Base-by-base conservation (phyloP, 2,113 vertebrate species). In the Thermophis baileyi region DNA sequence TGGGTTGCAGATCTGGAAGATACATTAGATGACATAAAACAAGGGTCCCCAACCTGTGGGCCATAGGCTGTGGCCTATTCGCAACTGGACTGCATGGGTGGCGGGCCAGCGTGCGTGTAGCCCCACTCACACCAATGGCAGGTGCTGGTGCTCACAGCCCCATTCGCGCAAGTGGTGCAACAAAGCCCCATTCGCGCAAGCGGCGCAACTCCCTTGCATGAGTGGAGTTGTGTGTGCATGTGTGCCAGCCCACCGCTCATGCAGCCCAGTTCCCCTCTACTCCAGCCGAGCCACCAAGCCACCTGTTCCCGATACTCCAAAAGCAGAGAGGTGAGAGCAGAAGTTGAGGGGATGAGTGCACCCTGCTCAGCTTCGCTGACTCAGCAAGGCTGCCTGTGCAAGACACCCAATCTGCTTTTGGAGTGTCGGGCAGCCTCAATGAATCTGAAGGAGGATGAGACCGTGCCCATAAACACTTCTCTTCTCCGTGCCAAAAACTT, bases 101-200 rank as follows among this genome's bases (percentile, higher is more conserved):
- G 63, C 0, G 27, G 27, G 3, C 27, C 10, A 12, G 60, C 11
- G 6, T 25, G 22, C 20, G 4, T 25, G 24, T 4, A 60, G 63
- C 14, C 30, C 14, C 63, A 69, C 30, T 69, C 30, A 69, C 30
- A 69, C 30, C n/a, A 69, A 16, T 16, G 12, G 63, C 30, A n/a
- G 14, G 63, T 6, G 5, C 30, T 1, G 1, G 63, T 14, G 30
- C 14, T 35, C 30, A 12, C 63, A n/a, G 60, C 30, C 30, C 4
- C 30, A 69, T 16, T 69, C 0, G 5, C 2, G 30, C 14, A 14
- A 4, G 12, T 0, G 0, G 27, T 0, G 11, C 27, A 30, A 30
- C 27, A 63, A 60, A 12, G 27, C 30, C 30, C 4, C 30, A 69
- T 16, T 69, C 0, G 5, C 2, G 30, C 14, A 14, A 4, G 12